These are phyloP conservation scores for Coracias cyanogaster DNA, from an alignment of 2,797 vertebrate species.

Conservation along the genomic window DNA sequence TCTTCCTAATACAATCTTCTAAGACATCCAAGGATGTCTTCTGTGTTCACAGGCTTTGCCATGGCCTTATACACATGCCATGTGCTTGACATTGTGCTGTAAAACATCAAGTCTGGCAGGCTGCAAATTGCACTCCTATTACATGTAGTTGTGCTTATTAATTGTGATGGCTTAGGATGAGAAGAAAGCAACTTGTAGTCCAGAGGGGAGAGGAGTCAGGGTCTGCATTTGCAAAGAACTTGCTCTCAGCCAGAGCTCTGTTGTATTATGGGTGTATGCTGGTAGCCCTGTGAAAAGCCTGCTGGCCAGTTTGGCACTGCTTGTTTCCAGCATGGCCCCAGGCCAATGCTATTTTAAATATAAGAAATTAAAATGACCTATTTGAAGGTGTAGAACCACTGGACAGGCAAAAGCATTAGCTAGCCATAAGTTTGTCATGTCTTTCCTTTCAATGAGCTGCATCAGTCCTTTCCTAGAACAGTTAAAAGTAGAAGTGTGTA, in stretches of 20 bases:
- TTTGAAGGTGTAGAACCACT: not conserved
- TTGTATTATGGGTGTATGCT: not conserved
- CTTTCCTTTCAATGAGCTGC: not conserved
- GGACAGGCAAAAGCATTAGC: not conserved
- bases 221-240: not conserved
- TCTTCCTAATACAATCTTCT: not conserved
- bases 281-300: rapidly evolving
- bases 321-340: not conserved
- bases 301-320: not conserved
- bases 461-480: not conserved
- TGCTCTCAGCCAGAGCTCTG: not conserved
- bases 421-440: not conserved
- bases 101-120: not conserved
- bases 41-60: not conserved
- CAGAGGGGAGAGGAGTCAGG: not conserved
- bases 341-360: not conserved
- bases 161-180: not conserved
- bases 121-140: not conserved
- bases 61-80: not conserved
- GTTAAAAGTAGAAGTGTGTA: not conserved
- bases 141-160: not conserved
- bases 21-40: not conserved
- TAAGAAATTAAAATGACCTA: not conserved
- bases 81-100: not conserved
- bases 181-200: not conserved